Percentiles rank a stretch among this genome's conserved stretches.
phyloP scores from a whole-genome alignment of 2,797 vertebrate genomes.

The Darevskia nairensis region DNA sequence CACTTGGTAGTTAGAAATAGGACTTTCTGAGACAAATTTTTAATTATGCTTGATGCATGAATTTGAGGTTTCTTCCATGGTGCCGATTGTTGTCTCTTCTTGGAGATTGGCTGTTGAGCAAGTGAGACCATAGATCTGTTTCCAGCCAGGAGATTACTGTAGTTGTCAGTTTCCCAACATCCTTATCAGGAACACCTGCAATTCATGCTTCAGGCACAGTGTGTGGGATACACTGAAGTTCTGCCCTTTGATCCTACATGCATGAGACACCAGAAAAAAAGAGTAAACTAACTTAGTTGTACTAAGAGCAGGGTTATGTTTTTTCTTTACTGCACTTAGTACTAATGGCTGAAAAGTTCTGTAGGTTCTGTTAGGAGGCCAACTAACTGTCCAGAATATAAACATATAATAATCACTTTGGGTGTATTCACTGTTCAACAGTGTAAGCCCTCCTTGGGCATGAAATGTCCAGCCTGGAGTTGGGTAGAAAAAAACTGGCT shows the following conservation, averaged over 20 bases:
- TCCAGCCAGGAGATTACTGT: neutral
- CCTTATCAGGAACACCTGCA: neutral
- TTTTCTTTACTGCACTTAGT: neutral
- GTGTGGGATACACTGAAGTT: neutral
- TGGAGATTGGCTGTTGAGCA: neutral
- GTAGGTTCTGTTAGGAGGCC: neutral
- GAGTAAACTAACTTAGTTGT: neutral
- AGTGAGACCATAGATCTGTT: neutral
- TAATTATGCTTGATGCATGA: neutral
- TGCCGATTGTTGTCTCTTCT: neutral
- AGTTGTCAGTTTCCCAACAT: neutral
- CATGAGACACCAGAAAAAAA: neutral
- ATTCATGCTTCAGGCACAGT: neutral
- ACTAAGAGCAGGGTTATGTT: neutral
- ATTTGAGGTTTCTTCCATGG: neutral
- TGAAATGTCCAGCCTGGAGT: neutral
- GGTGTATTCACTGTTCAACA: neutral
- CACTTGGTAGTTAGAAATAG: neutral
- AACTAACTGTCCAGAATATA: neutral
- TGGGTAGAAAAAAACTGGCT: neutral
- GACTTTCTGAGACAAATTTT: neutral
- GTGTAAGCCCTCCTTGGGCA: neutral
- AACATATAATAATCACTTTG: neutral
- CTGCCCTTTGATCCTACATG: neutral
- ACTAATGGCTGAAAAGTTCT: neutral